Percentiles rank a stretch among this genome's conserved stretches.
phyloP scores from a whole-genome alignment of 2,888 invertebrate genomes.

The Acanthosepion pharaonis region DNA sequence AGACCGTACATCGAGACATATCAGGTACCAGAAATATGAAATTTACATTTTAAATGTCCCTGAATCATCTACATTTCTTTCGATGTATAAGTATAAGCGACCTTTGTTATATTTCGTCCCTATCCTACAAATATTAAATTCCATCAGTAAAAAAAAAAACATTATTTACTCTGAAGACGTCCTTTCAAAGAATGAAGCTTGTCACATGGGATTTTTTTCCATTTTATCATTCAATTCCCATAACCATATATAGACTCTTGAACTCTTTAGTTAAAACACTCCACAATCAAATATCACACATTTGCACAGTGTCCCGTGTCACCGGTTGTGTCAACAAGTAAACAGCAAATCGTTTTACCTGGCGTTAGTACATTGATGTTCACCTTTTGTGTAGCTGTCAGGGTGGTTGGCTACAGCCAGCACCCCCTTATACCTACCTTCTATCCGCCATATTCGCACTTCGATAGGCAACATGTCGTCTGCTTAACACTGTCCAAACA shows the following conservation, averaged over 20 bases:
- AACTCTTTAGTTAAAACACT: neutral
- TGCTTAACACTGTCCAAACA: neutral
- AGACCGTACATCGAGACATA: too few species aligned
- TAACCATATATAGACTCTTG: neutral
- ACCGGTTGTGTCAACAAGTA: neutral
- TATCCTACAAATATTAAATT: too few species aligned
- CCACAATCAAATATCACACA: neutral
- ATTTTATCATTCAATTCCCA: neutral
- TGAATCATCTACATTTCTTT: too few species aligned
- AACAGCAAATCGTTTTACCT: slow-evolving; percentile 7
- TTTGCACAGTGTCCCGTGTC: neutral
- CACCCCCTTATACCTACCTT: neutral
- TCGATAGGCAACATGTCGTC: slow-evolving; percentile 18
- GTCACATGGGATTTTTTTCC: too few species aligned
- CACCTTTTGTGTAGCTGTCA: neutral
- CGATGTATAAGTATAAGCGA: too few species aligned
- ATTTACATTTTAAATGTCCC: too few species aligned
- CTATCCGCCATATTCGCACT: neutral
- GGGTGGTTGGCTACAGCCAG: neutral
- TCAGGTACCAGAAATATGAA: too few species aligned
- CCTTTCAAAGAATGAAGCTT: too few species aligned
- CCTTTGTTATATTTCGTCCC: too few species aligned
- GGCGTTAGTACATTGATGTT: slow-evolving; percentile 33
- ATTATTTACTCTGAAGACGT: too few species aligned
- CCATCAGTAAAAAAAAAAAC: too few species aligned